Evolutionary conservation across 2,888 invertebrate species (phyloP).

Genomic region (Selenia dentaria): DNA sequence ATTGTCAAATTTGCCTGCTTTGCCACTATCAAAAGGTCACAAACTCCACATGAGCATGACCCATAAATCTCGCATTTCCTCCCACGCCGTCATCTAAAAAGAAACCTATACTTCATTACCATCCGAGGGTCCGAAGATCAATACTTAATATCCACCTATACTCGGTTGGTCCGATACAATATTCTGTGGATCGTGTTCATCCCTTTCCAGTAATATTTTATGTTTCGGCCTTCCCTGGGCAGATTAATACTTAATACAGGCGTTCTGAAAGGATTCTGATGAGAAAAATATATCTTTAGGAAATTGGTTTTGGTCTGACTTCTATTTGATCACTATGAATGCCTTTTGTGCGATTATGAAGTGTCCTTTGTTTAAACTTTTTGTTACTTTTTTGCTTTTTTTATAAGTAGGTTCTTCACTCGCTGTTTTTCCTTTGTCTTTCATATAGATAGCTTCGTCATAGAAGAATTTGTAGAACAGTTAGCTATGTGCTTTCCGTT

Average conservation of each 20-base stretch:
- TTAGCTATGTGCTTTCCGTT: no score
- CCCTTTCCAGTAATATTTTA: constrained; percentile 30
- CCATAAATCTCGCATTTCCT: background rate
- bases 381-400: no score
- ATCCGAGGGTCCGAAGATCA: constrained; percentile 26
- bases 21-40: no score
- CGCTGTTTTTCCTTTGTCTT: no score
- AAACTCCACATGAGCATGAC: no score
- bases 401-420: no score
- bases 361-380: no score
- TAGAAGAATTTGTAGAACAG: no score
- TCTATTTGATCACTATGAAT: constrained; percentile 3
- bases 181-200: constrained; percentile 25
- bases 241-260: constrained; percentile 32
- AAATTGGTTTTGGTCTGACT: constrained; percentile 17
- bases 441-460: no score
- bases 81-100: constrained; percentile 12
- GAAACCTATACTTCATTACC: constrained; percentile 16
- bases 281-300: constrained; percentile 24
- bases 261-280: constrained; percentile 30
- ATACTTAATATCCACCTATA: constrained; percentile 33
- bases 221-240: constrained; percentile 23
- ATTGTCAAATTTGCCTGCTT: no score
- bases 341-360: background rate
- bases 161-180: constrained; percentile 24